Conservation (phyloP, 2,113 vertebrate species). For the Numenius arquata region DNA sequence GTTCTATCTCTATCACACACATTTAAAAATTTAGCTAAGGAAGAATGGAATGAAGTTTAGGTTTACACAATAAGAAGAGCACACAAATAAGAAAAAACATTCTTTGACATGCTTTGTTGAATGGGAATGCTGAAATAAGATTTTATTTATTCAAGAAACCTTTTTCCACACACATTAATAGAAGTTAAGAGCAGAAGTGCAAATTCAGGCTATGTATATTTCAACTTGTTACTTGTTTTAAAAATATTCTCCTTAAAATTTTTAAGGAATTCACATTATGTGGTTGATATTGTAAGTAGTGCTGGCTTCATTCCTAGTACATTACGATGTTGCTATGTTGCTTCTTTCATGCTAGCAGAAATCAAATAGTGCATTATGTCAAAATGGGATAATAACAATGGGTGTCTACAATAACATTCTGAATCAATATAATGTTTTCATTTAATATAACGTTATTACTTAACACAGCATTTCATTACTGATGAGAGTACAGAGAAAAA, state of each 20-base stretch:
- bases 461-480: not conserved
- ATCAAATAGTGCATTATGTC: not conserved
- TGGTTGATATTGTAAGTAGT: not conserved
- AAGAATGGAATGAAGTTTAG: not conserved
- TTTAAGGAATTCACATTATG: not conserved
- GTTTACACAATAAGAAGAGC: not conserved
- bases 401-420: not conserved
- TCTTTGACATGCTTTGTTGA: not conserved
- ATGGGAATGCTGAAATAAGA: not conserved
- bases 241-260: not conserved
- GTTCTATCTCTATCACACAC: not conserved
- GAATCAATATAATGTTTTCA: not conserved
- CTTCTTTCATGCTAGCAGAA: not conserved
- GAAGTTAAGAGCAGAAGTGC: not conserved
- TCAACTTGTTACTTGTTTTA: not conserved
- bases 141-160: not conserved
- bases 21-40: not conserved
- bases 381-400: not conserved
- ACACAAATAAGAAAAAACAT: not conserved
- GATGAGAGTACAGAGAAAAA: not conserved
- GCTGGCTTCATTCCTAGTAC: not conserved
- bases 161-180: not conserved
- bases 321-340: not conserved
- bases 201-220: not conserved
- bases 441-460: not conserved